Base-by-base conservation (phyloP, 2,888 invertebrate genomes). In the Andrena camellia region DNA sequence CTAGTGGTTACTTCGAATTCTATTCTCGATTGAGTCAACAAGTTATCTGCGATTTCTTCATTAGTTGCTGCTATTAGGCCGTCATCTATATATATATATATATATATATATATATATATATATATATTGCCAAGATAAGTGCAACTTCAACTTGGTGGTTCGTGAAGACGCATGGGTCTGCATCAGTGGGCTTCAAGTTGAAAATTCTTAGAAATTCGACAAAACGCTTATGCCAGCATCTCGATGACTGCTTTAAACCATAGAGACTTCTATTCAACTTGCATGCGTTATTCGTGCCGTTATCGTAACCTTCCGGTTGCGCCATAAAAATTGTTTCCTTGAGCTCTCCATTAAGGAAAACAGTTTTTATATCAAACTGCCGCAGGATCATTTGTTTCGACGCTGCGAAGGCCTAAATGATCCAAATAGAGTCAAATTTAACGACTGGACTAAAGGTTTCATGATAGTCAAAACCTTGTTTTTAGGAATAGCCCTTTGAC, bases 291-390 rank as follows among this genome's bases (percentile, higher is more conserved):
- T 23, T 48, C 26, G 64, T 42, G 0, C 20, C 42, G 20, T 35
- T n/a, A 35, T 64, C 42, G 10, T 64, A 64, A 20, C 64, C 64
- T 64, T 64, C 23, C 26, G 64, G 64, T 42, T 64, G 64, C 17
- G 7, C 13, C 64, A 48, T 64, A 26, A 26, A 33, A 26, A 48
- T 64, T 5, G 17, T 20, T n/a, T 64, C 42, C 20, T 64, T 6
- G 2, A 64, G 20, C 10, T 64, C 20, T 13, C 64, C 64, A 42
- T 64, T n/a, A 4, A 64, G 29, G n/a, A 64, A 64, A 48, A 48
- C 64, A 48, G 48, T 64, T 29, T 48, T 64, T 7, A 64, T 48
- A 26, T 64, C 64, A 64, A 64, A 64, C 17, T 64, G 64, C 13
- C 13, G n/a, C 13, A 64, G 20, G 10, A 7, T 8, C 64, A 64